A percentile compares a stretch with the other conserved stretches of the same genome.
Evolutionary conservation across 2,797 vertebrate genomes (phyloP).

Genomic region (Morelia viridis): DNA sequence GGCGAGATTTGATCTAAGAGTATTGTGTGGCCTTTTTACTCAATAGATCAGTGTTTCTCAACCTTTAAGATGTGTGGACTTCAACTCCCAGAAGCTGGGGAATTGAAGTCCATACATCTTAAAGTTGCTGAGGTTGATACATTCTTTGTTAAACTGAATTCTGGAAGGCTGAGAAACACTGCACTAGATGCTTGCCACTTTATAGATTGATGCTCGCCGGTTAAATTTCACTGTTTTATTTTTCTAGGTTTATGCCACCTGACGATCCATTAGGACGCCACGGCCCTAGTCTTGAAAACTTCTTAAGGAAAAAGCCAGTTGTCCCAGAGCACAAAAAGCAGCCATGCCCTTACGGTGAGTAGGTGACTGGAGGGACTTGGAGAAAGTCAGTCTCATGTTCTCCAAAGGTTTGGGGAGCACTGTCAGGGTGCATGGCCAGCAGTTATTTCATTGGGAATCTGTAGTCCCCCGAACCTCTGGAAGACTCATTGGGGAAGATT

Average conservation of each 20-base stretch:
- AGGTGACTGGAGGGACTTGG: not conserved
- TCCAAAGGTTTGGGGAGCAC: not conserved
- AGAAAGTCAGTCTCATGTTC: not conserved
- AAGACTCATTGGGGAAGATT: not conserved
- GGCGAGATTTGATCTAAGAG: not conserved
- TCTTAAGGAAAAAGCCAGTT: constrained; percentile 93
- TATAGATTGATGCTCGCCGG: not conserved
- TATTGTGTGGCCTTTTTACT: not conserved
- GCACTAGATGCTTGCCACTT: not conserved
- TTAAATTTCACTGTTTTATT: constrained; percentile 1
- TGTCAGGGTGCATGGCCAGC: not conserved
- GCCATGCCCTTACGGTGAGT: constrained; percentile 97
- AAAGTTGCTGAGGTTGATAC: no score
- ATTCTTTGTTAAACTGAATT: no score
- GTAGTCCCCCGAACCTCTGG: not conserved
- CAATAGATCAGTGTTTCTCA: not conserved
- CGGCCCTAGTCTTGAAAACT: constrained; percentile 97
- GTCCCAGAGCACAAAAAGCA: constrained; percentile 98
- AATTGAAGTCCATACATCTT: no score
- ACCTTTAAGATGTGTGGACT: no score
- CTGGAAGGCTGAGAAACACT: no score
- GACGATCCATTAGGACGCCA: constrained; percentile 98
- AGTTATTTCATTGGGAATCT: not conserved
- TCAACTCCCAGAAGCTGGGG: no score
- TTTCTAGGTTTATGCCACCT: constrained; percentile 93